Percentiles rank a stretch among this genome's conserved stretches.
phyloP scores from a whole-genome alignment of 2,888 invertebrate species.

The Dryadula phaetusa region DNA sequence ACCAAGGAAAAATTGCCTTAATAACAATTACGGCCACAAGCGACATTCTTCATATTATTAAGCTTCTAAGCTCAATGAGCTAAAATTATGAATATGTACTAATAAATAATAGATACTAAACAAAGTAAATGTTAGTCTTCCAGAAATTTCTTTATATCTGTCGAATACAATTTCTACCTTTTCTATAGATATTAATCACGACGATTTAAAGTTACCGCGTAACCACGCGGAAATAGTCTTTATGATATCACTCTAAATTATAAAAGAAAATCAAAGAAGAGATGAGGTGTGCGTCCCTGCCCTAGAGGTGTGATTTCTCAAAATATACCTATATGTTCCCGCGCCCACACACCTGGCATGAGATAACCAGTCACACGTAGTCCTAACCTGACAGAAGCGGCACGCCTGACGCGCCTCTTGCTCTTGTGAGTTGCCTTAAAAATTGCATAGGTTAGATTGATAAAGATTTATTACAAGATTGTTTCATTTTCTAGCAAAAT shows the following conservation, averaged over 20 bases:
- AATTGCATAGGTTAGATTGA: conserved; percentile 20
- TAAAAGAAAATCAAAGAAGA: conserved; percentile 25
- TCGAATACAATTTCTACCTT: no score
- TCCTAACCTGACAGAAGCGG: conserved; percentile 57
- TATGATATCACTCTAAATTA: conserved; percentile 9
- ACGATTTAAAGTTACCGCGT: neutral
- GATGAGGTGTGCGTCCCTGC: conserved; percentile 28
- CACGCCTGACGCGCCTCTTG: conserved; percentile 55
- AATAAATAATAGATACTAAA: conserved; percentile 50
- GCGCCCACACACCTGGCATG: conserved; percentile 68
- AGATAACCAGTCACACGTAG: conserved; percentile 66
- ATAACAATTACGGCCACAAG: conserved; percentile 44
- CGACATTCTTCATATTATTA: conserved; percentile 45
- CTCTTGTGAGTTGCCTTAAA: conserved; percentile 59
- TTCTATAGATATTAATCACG: no score
- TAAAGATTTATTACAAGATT: neutral
- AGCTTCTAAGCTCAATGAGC: conserved; percentile 59
- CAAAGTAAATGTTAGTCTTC: no score
- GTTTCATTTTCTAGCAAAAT: neutral
- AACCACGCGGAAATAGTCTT: neutral
- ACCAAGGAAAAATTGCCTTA: conserved; percentile 30
- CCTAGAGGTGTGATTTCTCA: conserved; percentile 39
- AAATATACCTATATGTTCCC: conserved; percentile 52
- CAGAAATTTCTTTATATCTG: no score
- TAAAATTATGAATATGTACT: conserved; percentile 54